Conservation (phyloP, 2,113 vertebrate species). For the Uropsilus gracilis region DNA sequence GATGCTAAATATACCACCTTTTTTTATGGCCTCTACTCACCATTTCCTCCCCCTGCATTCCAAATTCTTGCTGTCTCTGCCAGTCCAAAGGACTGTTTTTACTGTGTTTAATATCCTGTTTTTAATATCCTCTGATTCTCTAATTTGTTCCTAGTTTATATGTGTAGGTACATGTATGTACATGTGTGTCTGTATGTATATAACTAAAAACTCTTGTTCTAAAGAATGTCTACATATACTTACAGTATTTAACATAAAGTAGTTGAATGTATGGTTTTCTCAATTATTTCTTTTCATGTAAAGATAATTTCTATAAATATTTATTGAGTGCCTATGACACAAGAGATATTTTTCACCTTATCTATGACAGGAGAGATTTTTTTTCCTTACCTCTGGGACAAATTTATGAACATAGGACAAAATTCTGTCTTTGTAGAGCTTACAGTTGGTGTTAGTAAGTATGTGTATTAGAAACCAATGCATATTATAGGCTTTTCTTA, state of each 20-base stretch:
- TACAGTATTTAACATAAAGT: neutral
- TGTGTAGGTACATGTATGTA: no score
- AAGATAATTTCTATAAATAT: neutral
- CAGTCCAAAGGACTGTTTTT: neutral
- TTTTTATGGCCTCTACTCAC: neutral
- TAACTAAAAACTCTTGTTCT: no score
- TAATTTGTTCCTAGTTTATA: neutral
- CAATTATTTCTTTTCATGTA: neutral
- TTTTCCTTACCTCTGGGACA: neutral
- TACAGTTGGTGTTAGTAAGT: neutral
- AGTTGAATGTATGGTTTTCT: neutral
- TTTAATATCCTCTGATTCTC: neutral
- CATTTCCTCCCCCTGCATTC: neutral
- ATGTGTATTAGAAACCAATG: neutral
- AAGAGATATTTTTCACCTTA: neutral
- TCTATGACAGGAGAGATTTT: neutral
- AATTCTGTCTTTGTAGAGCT: neutral
- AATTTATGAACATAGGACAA: neutral
- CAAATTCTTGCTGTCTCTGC: neutral
- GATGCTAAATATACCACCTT: neutral
- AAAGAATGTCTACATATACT: neutral
- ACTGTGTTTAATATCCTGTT: neutral
- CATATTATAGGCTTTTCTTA: neutral
- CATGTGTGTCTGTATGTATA: no score
- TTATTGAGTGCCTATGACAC: neutral